Percentiles rank a stretch among this genome's conserved stretches.
Evolutionary conservation across 2,888 invertebrate genomes (phyloP).

Genomic region (Leptodirus hochenwartii): DNA sequence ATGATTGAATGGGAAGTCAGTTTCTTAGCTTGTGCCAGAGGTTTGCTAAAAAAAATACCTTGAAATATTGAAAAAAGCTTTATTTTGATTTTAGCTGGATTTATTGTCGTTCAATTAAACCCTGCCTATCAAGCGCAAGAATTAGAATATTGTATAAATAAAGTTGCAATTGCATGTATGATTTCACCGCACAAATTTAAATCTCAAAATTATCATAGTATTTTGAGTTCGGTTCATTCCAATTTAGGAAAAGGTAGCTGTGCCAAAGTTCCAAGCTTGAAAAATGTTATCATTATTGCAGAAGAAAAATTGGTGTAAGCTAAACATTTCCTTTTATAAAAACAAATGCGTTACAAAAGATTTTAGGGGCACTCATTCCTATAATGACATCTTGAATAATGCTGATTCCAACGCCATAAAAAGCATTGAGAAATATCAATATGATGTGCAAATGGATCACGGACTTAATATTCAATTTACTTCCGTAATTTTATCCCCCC

Average conservation of each 20-base stretch:
- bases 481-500: constrained; percentile 31
- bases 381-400: constrained; percentile 24
- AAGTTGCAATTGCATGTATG: constrained; percentile 48
- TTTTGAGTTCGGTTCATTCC: constrained; percentile 31
- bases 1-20: constrained; percentile 55
- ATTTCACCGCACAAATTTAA: constrained; percentile 43
- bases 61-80: too few relatives aligned
- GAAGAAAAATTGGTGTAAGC: constrained; percentile 36
- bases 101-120: constrained; percentile 28
- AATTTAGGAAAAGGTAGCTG: not conserved
- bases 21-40: constrained; percentile 48
- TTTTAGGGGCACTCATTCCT: constrained; percentile 29
- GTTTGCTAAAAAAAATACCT: too few relatives aligned
- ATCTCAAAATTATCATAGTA: constrained; percentile 45
- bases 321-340: not conserved
- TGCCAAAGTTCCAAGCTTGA: constrained; percentile 29
- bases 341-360: constrained; percentile 17
- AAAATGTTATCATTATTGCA: constrained; percentile 36
- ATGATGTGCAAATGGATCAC: constrained; percentile 41
- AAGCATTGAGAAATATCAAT: constrained; percentile 25
- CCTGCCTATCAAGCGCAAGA: constrained; percentile 53
- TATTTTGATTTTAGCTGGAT: too few relatives aligned
- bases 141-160: constrained; percentile 49
- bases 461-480: constrained; percentile 68
- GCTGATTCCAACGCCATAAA: constrained; percentile 20